phyloP scores from a whole-genome alignment of 1,140 invertebrate genomes.

The Drosophila lacteicornis region DNA sequence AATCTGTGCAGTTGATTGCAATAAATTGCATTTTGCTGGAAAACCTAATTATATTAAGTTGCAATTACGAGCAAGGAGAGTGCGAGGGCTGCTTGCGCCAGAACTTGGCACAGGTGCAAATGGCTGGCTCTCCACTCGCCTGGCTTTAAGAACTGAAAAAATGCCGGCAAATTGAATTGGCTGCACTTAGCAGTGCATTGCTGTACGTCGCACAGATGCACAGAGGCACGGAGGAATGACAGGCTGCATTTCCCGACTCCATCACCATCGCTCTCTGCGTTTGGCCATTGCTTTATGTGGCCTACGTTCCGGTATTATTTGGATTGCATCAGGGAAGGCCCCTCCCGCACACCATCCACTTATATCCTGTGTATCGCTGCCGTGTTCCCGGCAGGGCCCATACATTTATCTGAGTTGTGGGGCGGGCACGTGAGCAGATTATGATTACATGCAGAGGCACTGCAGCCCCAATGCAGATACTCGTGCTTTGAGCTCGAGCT shows the following conservation, averaged over 20 bases:
- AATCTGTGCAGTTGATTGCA: slow-evolving; percentile 61
- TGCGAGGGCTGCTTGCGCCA: not conserved
- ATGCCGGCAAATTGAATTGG: slow-evolving; percentile 67
- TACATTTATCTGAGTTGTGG: slow-evolving; percentile 47
- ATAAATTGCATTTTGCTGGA: slow-evolving; percentile 67
- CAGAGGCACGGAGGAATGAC: not conserved
- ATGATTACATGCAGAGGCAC: slow-evolving; percentile 59
- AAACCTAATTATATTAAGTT: slow-evolving; percentile 76
- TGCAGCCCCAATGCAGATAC: slow-evolving; percentile 14
- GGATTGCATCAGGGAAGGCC: slow-evolving; percentile 13
- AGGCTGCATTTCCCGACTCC: slow-evolving; percentile 16
- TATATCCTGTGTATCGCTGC: slow-evolving; percentile 19
- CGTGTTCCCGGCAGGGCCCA: slow-evolving; percentile 17
- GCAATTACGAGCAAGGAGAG: slow-evolving; percentile 56
- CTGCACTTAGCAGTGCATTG: slow-evolving; percentile 63
- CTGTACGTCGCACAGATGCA: slow-evolving; percentile 1
- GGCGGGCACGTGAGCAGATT: slow-evolving; percentile 63
- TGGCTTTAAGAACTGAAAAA: slow-evolving; percentile 45
- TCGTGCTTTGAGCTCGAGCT: slow-evolving; percentile 15
- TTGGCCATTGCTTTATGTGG: slow-evolving; percentile 32
- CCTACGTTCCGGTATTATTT: slow-evolving; percentile 36
- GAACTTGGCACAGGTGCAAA: slow-evolving; percentile 43
- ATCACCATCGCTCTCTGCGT: slow-evolving; percentile 12
- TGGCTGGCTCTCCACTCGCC: slow-evolving; percentile 12
- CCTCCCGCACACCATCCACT: not conserved